phyloP scores from a whole-genome alignment of 1,140 invertebrate genomes.

The Trachymyrmex septentrionalis region DNA sequence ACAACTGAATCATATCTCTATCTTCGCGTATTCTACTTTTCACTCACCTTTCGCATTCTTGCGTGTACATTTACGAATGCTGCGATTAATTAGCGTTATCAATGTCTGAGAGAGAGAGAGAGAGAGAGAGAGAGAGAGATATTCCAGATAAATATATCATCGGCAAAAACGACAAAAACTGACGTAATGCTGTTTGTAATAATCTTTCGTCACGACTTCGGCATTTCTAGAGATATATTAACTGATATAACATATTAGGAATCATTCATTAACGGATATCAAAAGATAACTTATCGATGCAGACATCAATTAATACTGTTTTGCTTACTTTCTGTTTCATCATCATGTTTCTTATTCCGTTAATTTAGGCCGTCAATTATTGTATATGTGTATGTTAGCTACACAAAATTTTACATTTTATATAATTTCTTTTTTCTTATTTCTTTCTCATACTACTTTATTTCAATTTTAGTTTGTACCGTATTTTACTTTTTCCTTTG shows the following conservation, averaged over 20 bases:
- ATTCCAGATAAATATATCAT: conserved; percentile 7
- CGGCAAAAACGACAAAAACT: not conserved
- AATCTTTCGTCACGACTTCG: conserved; percentile 10
- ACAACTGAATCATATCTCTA: conserved; percentile 64
- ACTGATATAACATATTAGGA: not conserved
- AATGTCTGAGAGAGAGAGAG: too few relatives aligned
- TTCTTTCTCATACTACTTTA: too few relatives aligned
- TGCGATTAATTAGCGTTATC: conserved; percentile 66
- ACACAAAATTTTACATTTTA: too few relatives aligned
- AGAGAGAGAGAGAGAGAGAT: too few relatives aligned
- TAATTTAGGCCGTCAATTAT: too few relatives aligned
- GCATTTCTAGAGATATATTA: conserved; percentile 31
- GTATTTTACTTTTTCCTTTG: too few relatives aligned
- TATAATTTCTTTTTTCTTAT: too few relatives aligned
- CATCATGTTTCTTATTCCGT: too few relatives aligned
- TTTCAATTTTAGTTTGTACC: too few relatives aligned
- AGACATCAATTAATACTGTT: not conserved
- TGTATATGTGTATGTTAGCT: too few relatives aligned
- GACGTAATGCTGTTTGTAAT: conserved; percentile 13
- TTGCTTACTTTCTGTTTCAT: too few relatives aligned
- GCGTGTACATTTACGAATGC: conserved; percentile 58
- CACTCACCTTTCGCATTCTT: conserved; percentile 25
- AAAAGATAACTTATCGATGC: not conserved
- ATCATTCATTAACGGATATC: not conserved
- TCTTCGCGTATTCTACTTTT: conserved; percentile 6